Percentiles rank a stretch among this genome's conserved stretches.
These are phyloP conservation scores for Aramus guarauna DNA, from an alignment of 2,113 vertebrate genomes.

Conservation along the genomic window DNA sequence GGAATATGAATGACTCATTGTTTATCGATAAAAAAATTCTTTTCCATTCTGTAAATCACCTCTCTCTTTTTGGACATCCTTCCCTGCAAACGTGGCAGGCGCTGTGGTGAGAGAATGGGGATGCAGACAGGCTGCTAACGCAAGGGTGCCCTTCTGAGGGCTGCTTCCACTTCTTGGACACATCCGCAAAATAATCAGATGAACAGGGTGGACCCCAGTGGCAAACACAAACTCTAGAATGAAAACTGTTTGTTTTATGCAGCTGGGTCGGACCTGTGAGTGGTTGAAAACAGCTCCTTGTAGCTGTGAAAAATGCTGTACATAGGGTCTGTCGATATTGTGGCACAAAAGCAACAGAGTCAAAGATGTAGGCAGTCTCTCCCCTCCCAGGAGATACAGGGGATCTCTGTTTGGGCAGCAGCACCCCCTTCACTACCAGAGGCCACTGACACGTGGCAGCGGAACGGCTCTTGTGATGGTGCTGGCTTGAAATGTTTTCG, in stretches of 20 bases:
- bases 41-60: not conserved
- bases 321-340: fast-evolving
- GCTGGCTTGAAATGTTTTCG: not conserved
- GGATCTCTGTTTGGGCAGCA: not conserved
- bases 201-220: not conserved
- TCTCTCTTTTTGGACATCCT: not conserved
- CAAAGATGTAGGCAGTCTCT: not conserved
- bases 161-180: not conserved
- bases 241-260: not conserved
- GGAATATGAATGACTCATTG: constrained; percentile 35
- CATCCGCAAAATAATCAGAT: not conserved
- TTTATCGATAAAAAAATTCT: not conserved
- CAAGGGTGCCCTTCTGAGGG: not conserved
- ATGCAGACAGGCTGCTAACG: not conserved
- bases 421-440: not conserved
- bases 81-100: not conserved
- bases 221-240: not conserved
- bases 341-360: not conserved
- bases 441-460: fast-evolving
- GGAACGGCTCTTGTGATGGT: not conserved
- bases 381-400: not conserved
- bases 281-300: not conserved
- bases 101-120: not conserved
- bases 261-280: fast-evolving
- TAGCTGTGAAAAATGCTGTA: not conserved